Percentiles rank a stretch among this genome's conserved stretches.
These are phyloP conservation scores for Tromatobia lineatoria DNA, from an alignment of 2,888 invertebrate genomes.

Conservation along the genomic window DNA sequence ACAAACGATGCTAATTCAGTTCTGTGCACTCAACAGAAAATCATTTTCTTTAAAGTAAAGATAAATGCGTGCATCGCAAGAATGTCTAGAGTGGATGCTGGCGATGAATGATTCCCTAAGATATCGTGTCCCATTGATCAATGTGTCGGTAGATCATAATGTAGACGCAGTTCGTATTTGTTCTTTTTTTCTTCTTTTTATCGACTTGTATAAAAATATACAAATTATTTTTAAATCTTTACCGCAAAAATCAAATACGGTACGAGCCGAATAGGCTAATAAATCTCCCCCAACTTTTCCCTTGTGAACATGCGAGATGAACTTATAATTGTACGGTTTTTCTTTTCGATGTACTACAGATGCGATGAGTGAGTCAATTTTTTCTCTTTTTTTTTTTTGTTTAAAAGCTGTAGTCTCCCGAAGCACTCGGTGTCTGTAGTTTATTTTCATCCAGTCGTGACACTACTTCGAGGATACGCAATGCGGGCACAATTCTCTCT, in stretches of 20 bases:
- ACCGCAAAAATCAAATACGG: conserved; percentile 71
- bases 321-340: conserved; percentile 61
- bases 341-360: conserved; percentile 66
- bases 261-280: conserved; percentile 63
- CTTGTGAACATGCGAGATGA: conserved; percentile 58
- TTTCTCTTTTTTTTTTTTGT: conserved; percentile 19
- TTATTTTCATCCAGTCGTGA: conserved; percentile 30
- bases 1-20: conserved; percentile 39
- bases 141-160: conserved; percentile 65
- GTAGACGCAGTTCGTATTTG: conserved; percentile 56
- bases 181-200: conserved; percentile 37
- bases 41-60: conserved; percentile 30
- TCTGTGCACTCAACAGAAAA: conserved; percentile 38
- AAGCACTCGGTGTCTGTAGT: conserved; percentile 15
- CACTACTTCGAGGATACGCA: conserved; percentile 29
- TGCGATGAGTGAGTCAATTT: conserved; percentile 45
- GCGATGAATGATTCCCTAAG: conserved; percentile 68
- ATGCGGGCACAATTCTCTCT: conserved; percentile 50
- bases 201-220: conserved; percentile 80
- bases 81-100: conserved; percentile 63
- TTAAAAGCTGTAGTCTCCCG: conserved; percentile 9
- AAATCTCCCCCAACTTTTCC: conserved; percentile 53
- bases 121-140: conserved; percentile 67
- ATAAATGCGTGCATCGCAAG: conserved; percentile 56
- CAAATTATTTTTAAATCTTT: conserved; percentile 77